Evolutionary conservation across 2,113 vertebrate species (phyloP).

Genomic region (Sturnus vulgaris): DNA sequence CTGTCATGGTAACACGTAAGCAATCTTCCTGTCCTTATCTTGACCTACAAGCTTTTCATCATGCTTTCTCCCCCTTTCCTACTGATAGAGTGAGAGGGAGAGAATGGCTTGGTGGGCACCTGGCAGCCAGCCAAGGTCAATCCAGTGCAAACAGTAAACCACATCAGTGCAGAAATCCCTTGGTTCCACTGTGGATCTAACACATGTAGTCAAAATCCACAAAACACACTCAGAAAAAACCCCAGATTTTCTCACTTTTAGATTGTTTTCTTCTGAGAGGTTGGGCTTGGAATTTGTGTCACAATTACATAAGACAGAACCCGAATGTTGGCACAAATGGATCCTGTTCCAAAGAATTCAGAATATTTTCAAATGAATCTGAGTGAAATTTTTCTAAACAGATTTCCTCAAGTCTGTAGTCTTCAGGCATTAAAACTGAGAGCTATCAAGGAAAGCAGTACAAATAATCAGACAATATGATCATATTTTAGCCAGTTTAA

Average conservation of each 20-base stretch:
- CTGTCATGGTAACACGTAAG: background rate
- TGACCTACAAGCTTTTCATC: background rate
- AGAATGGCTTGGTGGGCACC: background rate
- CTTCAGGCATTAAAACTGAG: background rate
- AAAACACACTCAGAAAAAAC: background rate
- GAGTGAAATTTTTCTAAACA: background rate
- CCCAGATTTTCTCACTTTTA: background rate
- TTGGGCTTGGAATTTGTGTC: background rate
- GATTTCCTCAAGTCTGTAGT: background rate
- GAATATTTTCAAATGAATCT: background rate
- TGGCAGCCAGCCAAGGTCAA: background rate
- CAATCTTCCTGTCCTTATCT: background rate
- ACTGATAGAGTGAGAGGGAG: background rate
- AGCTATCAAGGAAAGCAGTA: background rate
- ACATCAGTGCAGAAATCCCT: background rate
- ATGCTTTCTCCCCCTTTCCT: background rate
- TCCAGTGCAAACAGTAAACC: background rate
- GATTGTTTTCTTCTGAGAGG: background rate
- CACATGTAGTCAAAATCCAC: background rate
- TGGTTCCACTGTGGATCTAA: background rate
- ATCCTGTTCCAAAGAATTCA: background rate
- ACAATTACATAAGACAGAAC: background rate
- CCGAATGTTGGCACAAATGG: background rate
- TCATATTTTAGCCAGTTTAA: background rate
- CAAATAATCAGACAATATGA: fast-evolving